Evolutionary conservation across 2,888 invertebrate genomes (phyloP).

Genomic region (Dioctria linearis): DNA sequence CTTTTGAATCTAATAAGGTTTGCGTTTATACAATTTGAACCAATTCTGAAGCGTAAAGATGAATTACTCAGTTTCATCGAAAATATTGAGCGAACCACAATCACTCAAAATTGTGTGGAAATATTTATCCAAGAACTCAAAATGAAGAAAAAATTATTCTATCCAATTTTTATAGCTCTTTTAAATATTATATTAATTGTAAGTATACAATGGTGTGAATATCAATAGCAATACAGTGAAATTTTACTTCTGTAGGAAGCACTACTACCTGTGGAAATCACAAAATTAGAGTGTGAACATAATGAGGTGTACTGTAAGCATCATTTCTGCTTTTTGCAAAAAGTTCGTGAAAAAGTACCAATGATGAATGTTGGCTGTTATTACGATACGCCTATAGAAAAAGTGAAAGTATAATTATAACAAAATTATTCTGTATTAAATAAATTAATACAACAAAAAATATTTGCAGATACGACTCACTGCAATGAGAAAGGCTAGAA

Average conservation of each 20-base stretch:
- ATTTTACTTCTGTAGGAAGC: background rate
- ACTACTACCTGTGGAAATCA: background rate
- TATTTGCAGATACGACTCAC: background rate
- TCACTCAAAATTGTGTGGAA: no score
- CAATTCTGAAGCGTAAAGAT: no score
- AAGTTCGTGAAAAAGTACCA: background rate
- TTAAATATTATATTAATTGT: no score
- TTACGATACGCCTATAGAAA: constrained; percentile 5
- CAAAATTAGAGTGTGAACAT: background rate
- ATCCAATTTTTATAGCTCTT: no score
- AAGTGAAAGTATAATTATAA: background rate
- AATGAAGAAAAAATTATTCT: no score
- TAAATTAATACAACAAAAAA: background rate
- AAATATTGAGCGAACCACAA: no score
- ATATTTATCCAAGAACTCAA: no score
- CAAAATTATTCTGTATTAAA: background rate
- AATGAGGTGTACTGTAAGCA: constrained; percentile 12
- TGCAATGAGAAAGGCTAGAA: background rate
- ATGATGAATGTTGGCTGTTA: constrained; percentile 8
- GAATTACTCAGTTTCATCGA: no score
- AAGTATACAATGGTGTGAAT: no score
- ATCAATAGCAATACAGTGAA: no score
- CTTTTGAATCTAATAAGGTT: no score
- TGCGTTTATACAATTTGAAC: no score
- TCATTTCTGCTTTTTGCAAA: background rate